Conservation (phyloP, 1,140 invertebrate species). For the Drosophila biarmipes region DNA sequence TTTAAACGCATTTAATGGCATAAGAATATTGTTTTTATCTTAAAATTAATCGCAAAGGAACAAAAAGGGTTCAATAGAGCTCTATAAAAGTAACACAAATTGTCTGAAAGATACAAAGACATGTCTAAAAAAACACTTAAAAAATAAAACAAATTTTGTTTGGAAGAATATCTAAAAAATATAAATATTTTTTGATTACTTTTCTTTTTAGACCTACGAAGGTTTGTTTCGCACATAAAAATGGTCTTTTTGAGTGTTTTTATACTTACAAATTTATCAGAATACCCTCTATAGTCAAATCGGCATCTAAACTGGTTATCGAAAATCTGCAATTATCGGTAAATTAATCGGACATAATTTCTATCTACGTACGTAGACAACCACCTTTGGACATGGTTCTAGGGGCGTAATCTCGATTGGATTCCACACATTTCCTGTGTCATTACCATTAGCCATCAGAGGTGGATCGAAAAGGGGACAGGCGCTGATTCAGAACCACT, state of each 20-base stretch:
- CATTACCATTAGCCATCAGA: slow-evolving; percentile 28
- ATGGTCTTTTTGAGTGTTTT: not conserved
- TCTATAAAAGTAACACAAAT: too few relatives aligned
- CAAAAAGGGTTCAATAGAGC: too few relatives aligned
- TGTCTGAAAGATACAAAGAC: too few relatives aligned
- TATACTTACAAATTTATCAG: not conserved
- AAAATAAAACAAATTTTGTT: too few relatives aligned
- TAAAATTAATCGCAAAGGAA: too few relatives aligned
- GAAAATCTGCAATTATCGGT: slow-evolving; percentile 11
- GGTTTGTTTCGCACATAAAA: too few relatives aligned
- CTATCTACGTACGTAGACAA: slow-evolving; percentile 13
- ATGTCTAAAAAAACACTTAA: too few relatives aligned
- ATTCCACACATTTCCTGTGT: slow-evolving; percentile 28
- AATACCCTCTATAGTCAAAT: not conserved
- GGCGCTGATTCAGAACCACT: slow-evolving; percentile 17
- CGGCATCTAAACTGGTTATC: not conserved
- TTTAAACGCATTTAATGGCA: too few relatives aligned
- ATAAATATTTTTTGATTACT: too few relatives aligned
- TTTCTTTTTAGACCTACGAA: too few relatives aligned
- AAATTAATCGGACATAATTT: slow-evolving; percentile 32
- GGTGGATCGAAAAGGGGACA: not conserved
- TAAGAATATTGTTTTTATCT: too few relatives aligned
- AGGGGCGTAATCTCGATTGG: slow-evolving; percentile 26
- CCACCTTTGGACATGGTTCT: slow-evolving; percentile 12
- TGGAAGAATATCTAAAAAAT: too few relatives aligned